phyloP scores from a whole-genome alignment of 2,888 invertebrate species.

The Drosophila paranaensis region DNA sequence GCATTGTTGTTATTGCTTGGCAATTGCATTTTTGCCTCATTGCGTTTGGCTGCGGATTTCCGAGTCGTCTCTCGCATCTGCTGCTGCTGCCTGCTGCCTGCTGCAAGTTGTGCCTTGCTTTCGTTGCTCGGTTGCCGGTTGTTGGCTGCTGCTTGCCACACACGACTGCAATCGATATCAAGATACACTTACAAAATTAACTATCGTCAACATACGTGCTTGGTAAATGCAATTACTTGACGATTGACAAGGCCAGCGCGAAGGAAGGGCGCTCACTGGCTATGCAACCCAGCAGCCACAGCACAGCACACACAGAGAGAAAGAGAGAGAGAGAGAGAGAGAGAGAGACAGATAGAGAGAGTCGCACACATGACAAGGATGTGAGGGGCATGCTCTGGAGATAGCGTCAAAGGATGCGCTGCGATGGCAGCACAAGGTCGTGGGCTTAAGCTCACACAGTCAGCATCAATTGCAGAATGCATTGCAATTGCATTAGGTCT shows the following conservation, averaged over 20 bases:
- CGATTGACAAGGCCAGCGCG: constrained; percentile 65
- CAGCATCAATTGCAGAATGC: constrained; percentile 34
- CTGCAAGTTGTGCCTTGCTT: constrained; percentile 8
- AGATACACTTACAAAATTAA: constrained; percentile 80
- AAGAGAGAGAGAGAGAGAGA: not conserved
- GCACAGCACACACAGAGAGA: constrained; percentile 12
- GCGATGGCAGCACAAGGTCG: constrained; percentile 33
- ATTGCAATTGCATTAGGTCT: constrained; percentile 63
- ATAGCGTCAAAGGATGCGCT: constrained; percentile 29
- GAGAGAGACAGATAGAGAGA: not conserved
- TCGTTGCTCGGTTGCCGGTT: constrained; percentile 20
- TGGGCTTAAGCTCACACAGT: constrained; percentile 25
- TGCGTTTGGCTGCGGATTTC: constrained; percentile 57
- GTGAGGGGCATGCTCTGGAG: constrained; percentile 9
- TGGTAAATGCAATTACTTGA: constrained; percentile 79
- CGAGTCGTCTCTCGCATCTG: constrained; percentile 45
- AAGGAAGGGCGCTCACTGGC: constrained; percentile 10
- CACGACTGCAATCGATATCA: constrained; percentile 75
- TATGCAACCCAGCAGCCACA: constrained; percentile 24
- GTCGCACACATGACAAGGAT: not conserved
- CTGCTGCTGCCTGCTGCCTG: constrained; percentile 15
- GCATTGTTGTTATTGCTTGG: constrained; percentile 37
- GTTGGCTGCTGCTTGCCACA: constrained; percentile 35
- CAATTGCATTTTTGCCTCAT: constrained; percentile 74
- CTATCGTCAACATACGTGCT: constrained; percentile 80